These are phyloP conservation scores for Cotesia congregata DNA, from an alignment of 2,888 invertebrate species.

Conservation along the genomic window DNA sequence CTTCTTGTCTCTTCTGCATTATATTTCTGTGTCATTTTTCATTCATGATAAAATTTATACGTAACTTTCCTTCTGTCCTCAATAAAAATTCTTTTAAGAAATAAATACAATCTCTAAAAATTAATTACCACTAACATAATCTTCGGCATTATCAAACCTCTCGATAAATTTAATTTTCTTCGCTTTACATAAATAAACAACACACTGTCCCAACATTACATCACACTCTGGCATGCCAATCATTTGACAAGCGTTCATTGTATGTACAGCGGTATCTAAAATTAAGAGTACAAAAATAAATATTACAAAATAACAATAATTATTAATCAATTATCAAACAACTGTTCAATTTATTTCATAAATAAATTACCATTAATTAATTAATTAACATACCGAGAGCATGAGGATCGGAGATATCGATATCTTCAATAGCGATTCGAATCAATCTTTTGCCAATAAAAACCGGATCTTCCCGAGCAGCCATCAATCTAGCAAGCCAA, in stretches of 20 bases:
- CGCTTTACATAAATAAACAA: constrained; percentile 82
- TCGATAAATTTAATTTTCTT: neutral
- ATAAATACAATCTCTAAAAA: neutral
- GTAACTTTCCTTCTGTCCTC: no score
- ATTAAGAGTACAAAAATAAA: neutral
- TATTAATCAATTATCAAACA: neutral
- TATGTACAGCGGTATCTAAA: constrained; percentile 76
- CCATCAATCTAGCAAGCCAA: constrained; percentile 85
- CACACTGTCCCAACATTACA: constrained; percentile 83
- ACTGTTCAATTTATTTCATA: no score
- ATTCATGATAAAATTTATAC: no score
- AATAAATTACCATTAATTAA: neutral
- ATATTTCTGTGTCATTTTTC: no score
- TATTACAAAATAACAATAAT: neutral
- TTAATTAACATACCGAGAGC: constrained; percentile 64
- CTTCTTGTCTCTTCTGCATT: no score
- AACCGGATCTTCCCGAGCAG: constrained; percentile 85
- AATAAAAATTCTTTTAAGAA: no score
- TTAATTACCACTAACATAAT: neutral
- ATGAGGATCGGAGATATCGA: constrained; percentile 74
- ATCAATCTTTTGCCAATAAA: constrained; percentile 84
- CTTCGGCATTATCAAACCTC: neutral
- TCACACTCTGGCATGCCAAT: constrained; percentile 88
- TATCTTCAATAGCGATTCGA: constrained; percentile 83
- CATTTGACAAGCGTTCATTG: constrained; percentile 84